Percentiles rank a stretch among this genome's conserved stretches.
Evolutionary conservation across 2,797 vertebrate species (phyloP).

Genomic region (Rostrhamus sociabilis): DNA sequence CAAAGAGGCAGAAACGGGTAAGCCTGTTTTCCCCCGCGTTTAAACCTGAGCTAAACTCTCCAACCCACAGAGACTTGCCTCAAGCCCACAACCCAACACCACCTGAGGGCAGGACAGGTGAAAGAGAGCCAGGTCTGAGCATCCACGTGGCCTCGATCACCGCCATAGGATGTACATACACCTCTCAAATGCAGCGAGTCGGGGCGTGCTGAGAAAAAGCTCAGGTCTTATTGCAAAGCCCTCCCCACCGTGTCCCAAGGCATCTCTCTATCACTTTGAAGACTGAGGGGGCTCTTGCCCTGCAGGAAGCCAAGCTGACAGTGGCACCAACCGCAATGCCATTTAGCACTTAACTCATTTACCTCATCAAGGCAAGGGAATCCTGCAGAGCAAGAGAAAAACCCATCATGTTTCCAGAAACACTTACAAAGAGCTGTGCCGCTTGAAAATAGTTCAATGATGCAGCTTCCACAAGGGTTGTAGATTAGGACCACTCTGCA

Average conservation of each 20-base stretch:
- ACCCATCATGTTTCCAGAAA: neutral
- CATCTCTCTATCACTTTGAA: neutral
- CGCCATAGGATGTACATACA: accelerated
- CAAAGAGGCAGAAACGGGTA: neutral
- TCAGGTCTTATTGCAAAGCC: neutral
- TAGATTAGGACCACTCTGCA: neutral
- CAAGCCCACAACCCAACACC: neutral
- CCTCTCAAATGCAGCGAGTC: neutral
- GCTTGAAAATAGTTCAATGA: neutral
- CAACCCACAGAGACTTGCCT: neutral
- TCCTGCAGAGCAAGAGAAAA: neutral
- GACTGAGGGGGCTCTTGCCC: neutral
- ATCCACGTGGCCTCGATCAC: neutral
- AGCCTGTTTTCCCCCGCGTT: accelerated
- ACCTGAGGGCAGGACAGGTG: neutral
- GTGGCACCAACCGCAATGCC: accelerated
- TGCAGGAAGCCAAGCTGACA: neutral
- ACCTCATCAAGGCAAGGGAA: neutral
- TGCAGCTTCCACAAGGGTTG: neutral
- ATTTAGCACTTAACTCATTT: neutral
- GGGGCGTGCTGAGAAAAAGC: neutral
- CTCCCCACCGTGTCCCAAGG: neutral
- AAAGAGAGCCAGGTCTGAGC: neutral
- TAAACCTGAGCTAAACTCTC: neutral
- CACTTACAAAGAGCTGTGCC: neutral